These are phyloP conservation scores for Enteromius treurensis DNA, from an alignment of 2,797 vertebrate species.

Conservation along the genomic window DNA sequence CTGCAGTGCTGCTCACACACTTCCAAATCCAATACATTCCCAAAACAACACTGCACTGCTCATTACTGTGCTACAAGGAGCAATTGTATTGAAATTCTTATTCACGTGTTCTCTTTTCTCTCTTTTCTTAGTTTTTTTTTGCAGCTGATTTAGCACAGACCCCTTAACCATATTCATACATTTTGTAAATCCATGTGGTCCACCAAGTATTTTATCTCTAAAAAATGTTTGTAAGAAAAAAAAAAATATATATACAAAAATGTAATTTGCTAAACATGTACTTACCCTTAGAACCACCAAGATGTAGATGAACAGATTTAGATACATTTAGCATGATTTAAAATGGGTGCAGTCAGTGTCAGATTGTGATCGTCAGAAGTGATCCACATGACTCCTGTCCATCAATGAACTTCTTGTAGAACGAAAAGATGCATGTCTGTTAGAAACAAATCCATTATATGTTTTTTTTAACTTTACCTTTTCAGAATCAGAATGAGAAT, in stretches of 20 bases:
- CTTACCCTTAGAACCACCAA: neutral
- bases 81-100: conserved; percentile 10
- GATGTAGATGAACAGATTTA: neutral
- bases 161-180: neutral
- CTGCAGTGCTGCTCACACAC: conserved; percentile 32
- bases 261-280: neutral
- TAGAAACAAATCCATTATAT: neutral
- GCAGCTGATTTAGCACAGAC: conserved; percentile 1
- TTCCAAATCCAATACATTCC: conserved; percentile 4
- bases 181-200: neutral
- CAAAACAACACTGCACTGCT: conserved; percentile 4
- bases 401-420: neutral
- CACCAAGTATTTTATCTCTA: neutral
- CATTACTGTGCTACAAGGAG: neutral
- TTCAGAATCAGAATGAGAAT: too few relatives aligned
- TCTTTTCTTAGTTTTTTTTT: neutral
- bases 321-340: neutral
- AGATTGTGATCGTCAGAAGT: neutral
- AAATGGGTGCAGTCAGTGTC: neutral
- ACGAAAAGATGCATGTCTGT: neutral
- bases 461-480: neutral
- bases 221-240: neutral
- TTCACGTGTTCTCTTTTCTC: neutral
- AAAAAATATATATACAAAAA: neutral
- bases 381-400: neutral